A percentile compares a stretch with the other conserved stretches of the same genome.
Conservation (phyloP, 64 coral and sea anemone species). For the Orbicella faveolata region DNA sequence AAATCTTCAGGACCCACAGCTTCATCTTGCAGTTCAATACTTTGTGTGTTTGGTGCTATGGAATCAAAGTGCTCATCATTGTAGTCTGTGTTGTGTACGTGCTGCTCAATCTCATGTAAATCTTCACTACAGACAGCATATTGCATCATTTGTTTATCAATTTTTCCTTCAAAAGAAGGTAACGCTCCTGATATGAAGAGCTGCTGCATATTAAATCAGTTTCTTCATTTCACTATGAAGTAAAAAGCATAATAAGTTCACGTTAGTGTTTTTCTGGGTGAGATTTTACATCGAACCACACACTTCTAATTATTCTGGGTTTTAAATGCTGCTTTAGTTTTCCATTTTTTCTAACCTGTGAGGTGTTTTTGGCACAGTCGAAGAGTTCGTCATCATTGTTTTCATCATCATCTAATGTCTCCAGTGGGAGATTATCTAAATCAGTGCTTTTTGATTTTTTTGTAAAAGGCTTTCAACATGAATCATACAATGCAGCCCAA, state of each 20-base stretch:
- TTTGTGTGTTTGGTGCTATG: background rate
- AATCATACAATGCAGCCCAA: conserved; percentile 71
- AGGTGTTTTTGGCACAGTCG: background rate
- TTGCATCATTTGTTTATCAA: conserved; percentile 35
- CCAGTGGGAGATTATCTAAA: too few species aligned
- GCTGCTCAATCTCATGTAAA: background rate
- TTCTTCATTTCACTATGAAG: conserved; percentile 46
- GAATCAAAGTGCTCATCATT: background rate
- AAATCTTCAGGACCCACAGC: background rate
- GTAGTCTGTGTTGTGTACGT: background rate
- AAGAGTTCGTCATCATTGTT: background rate
- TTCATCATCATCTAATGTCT: conserved; percentile 3
- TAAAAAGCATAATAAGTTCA: conserved; percentile 41
- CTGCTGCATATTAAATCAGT: conserved; percentile 21
- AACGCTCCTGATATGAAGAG: conserved; percentile 34
- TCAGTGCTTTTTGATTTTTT: background rate
- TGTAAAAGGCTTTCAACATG: conserved; percentile 10
- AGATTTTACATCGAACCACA: conserved; percentile 3
- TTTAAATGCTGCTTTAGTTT: background rate
- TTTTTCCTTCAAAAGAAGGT: background rate
- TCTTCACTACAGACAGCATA: conserved; percentile 22
- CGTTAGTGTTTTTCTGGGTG: conserved; percentile 44
- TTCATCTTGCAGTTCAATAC: background rate
- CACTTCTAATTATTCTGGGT: conserved; percentile 12
- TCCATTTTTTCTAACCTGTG: background rate